Percentiles rank a stretch among this genome's conserved stretches.
Evolutionary conservation across 1,140 invertebrate species (phyloP).

Genomic region (Vollenhovia emeryi): DNA sequence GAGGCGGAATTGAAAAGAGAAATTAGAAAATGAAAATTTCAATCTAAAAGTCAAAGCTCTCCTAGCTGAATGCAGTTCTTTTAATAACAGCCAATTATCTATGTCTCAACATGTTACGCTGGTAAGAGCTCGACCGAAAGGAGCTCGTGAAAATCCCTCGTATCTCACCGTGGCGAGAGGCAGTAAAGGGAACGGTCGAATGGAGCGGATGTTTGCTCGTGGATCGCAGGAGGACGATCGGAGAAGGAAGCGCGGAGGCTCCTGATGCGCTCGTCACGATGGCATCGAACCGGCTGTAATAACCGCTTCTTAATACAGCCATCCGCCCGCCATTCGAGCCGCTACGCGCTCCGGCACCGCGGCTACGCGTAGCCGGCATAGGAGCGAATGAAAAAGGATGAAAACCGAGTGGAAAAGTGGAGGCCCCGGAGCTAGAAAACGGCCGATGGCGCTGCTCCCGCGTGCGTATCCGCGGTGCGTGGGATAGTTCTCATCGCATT

Average conservation of each 20-base stretch:
- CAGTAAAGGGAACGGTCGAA: constrained; percentile 18
- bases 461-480: constrained; percentile 75
- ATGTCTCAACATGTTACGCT: neutral
- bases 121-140: neutral
- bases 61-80: neutral
- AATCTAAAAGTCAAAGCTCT: constrained; percentile 9
- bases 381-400: constrained; percentile 17
- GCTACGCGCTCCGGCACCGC: constrained; percentile 1
- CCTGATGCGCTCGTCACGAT: constrained; percentile 42
- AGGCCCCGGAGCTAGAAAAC: constrained; percentile 64
- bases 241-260: constrained; percentile 54
- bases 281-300: constrained; percentile 68
- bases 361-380: neutral
- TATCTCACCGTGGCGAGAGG: neutral
- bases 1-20: neutral
- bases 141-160: constrained; percentile 26
- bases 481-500: constrained; percentile 84
- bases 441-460: constrained; percentile 37
- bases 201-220: constrained; percentile 55
- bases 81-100: constrained; percentile 30
- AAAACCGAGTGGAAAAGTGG: constrained; percentile 65
- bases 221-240: constrained; percentile 52
- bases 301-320: constrained; percentile 53
- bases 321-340: constrained; percentile 27
- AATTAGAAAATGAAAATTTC: constrained; percentile 6